Base-by-base conservation (phyloP, 2,797 vertebrate species). In the Danio albolineatus region DNA sequence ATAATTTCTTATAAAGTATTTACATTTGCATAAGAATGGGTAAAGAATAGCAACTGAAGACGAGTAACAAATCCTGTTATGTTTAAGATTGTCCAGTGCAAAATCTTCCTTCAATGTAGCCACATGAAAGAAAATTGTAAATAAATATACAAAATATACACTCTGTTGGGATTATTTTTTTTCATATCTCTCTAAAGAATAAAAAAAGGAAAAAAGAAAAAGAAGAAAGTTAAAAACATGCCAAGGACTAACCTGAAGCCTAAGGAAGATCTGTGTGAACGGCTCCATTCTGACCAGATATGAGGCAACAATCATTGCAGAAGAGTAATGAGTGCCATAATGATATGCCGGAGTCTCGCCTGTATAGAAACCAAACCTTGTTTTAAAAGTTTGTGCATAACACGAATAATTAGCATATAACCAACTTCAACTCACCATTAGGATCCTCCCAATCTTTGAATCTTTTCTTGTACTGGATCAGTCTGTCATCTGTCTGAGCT, bases 371-470 rank as follows among this genome's bases (percentile, higher is more conserved):
- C 38, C 14, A 67, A 19, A 70, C 39, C 28, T 19, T 6, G 48
- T 36, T 54, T 12, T 39, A 7, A 54, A 41, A 21, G 28, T 49
- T 10, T 53, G 14, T n/a, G 14, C 28, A 16, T 21, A 28, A 6
- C 17, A 46, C 62, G 13, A 10, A 54, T 4, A 38, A n/a, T 19
- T 56, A 13, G 19, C 46, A 28, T 14, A 65, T 21, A 6, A 10
- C 79, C 4, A 16, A 43, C 4, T 49, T 56, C 48, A 12, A 53
- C 82, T 39, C 85, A 98, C 98, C 97, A 56, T 95, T 99, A 78
- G 98, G 98, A 89, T 99, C 97, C 86, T 99, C 98, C 98, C 98
- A 99, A 61, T 99, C 98, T 88, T 98, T 98, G 87, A 96, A 99
- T 57, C 97, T 91, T 87, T 99, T 99, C 92, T 98, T 99, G 90